A percentile compares a stretch with the other conserved stretches of the same genome.
Conservation (phyloP, 2,888 invertebrate species). For the Brenthis ino region DNA sequence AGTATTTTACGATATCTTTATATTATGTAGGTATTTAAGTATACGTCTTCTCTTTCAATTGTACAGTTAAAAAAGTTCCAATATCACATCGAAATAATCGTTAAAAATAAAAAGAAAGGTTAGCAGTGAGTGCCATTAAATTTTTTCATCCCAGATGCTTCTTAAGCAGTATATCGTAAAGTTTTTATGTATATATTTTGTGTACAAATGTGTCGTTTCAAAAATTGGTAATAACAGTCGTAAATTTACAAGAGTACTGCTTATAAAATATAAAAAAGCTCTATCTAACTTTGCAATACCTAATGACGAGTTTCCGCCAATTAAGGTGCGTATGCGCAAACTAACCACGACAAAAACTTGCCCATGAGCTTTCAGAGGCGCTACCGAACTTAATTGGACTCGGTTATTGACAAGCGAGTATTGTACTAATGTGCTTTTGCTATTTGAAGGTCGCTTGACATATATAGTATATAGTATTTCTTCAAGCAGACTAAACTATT, state of each 20-base stretch:
- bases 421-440: constrained; percentile 55
- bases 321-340: constrained; percentile 59
- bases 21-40: too few species aligned
- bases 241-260: constrained; percentile 5
- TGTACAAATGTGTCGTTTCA: too few species aligned
- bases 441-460: constrained; percentile 61
- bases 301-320: constrained; percentile 78
- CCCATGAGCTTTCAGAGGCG: constrained; percentile 66
- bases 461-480: constrained; percentile 31
- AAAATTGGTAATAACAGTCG: not conserved
- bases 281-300: constrained; percentile 56
- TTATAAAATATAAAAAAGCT: constrained; percentile 40
- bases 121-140: too few species aligned
- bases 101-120: too few species aligned
- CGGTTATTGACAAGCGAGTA: constrained; percentile 65
- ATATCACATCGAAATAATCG: too few species aligned
- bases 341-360: constrained; percentile 70
- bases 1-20: too few species aligned
- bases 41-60: too few species aligned
- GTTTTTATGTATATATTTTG: too few species aligned
- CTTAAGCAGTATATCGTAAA: too few species aligned
- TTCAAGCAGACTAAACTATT: constrained; percentile 35
- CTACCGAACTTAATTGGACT: constrained; percentile 79
- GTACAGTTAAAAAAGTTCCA: too few species aligned
- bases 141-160: too few species aligned